Percentiles rank a stretch among this genome's conserved stretches.
Conservation (phyloP, 2,797 vertebrate species). For the Rhinichthys osculus region DNA sequence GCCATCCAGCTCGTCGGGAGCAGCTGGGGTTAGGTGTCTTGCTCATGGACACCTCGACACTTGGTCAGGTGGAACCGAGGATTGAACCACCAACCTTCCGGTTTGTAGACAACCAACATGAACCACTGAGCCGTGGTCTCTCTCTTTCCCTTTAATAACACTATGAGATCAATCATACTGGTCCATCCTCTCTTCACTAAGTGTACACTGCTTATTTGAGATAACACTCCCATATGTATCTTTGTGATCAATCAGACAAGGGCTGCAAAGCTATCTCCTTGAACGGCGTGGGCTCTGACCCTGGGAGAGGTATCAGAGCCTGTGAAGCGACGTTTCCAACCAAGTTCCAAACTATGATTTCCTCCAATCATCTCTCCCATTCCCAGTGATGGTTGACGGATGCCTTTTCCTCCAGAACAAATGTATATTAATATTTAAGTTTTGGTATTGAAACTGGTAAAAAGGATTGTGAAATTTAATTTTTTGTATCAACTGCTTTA, state of each 20-base stretch:
- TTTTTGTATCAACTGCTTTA: too few species aligned
- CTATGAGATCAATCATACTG: neutral
- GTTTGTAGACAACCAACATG: too few species aligned
- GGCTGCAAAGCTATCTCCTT: neutral
- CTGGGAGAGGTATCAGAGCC: neutral
- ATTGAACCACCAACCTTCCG: too few species aligned
- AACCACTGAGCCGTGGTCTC: too few species aligned
- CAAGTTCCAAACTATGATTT: neutral
- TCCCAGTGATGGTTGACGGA: neutral
- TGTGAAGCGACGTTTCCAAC: neutral
- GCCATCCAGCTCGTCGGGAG: too few species aligned
- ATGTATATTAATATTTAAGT: neutral
- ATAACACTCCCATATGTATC: slow-evolving; percentile 25
- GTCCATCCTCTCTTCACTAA: slow-evolving; percentile 8
- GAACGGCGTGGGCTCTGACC: neutral
- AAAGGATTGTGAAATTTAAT: neutral
- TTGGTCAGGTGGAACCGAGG: too few species aligned
- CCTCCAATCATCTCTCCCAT: neutral
- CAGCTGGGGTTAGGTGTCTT: too few species aligned
- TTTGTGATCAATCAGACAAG: neutral
- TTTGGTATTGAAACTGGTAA: neutral
- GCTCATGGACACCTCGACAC: too few species aligned
- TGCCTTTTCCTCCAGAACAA: neutral
- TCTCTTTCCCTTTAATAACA: neutral
- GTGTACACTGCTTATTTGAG: slow-evolving; percentile 26